A percentile compares a stretch with the other conserved stretches of the same genome.
Conservation (phyloP, 2,113 vertebrate species). For the Xenopus laevis region DNA sequence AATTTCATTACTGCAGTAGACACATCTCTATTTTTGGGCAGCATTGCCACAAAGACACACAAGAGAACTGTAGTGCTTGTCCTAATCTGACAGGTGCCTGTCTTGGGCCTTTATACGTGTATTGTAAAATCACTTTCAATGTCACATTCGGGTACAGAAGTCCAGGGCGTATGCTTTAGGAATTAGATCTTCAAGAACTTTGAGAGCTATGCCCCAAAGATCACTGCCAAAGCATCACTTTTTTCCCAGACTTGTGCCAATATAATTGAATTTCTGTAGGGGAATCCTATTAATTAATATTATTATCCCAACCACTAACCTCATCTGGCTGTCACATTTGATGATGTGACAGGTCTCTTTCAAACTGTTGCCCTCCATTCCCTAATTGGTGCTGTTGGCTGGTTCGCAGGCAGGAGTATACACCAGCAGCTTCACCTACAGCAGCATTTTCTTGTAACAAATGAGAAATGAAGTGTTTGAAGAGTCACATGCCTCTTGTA, state of each 20-base stretch:
- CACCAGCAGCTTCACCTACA: neutral
- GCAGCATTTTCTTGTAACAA: neutral
- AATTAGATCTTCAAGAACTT: neutral
- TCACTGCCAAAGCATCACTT: neutral
- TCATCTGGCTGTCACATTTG: constrained; percentile 6
- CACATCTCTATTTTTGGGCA: too few relatives aligned
- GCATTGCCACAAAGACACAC: too few relatives aligned
- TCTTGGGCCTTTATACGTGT: too few relatives aligned
- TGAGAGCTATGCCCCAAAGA: neutral
- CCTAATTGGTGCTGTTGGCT: constrained; percentile 24
- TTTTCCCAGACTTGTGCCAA: neutral
- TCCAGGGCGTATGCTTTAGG: neutral
- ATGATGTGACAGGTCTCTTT: constrained; percentile 19
- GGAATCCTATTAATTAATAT: neutral
- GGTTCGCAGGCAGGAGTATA: neutral
- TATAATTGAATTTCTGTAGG: neutral
- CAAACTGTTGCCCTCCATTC: neutral
- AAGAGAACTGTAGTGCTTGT: too few relatives aligned
- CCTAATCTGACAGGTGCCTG: too few relatives aligned
- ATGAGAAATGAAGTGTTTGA: neutral
- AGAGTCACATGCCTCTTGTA: constrained; percentile 17
- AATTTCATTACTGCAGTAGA: too few relatives aligned
- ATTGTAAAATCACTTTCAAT: too few relatives aligned
- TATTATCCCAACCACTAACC: constrained; percentile 10
- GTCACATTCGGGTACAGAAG: too few relatives aligned